Percentiles rank a stretch among this genome's conserved stretches.
phyloP scores from a whole-genome alignment of 1,140 invertebrate genomes.

The Eueides isabella region DNA sequence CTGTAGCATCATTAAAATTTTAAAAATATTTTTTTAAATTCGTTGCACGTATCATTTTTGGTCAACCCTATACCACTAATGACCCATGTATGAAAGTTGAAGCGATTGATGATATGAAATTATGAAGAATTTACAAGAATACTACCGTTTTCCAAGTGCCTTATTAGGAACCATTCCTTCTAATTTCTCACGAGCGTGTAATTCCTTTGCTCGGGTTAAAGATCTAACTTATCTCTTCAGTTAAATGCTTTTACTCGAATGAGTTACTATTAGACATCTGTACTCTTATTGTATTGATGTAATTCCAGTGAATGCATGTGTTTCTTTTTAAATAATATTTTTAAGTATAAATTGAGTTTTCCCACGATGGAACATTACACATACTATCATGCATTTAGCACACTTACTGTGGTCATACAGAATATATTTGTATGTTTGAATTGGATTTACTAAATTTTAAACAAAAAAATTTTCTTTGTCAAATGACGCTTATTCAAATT shows the following conservation, averaged over 20 bases:
- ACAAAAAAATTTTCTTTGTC: too few relatives aligned
- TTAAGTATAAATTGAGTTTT: too few relatives aligned
- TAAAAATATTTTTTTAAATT: background rate
- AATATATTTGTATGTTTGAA: too few relatives aligned
- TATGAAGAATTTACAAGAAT: slow-evolving; percentile 31
- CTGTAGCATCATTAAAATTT: background rate
- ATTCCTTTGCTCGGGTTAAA: background rate
- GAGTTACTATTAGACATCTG: background rate
- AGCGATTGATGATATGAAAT: slow-evolving; percentile 26
- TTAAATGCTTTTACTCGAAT: background rate
- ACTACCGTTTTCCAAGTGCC: slow-evolving; percentile 18
- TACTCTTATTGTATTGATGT: background rate
- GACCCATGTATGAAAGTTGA: slow-evolving; percentile 25
- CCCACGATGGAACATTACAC: too few relatives aligned
- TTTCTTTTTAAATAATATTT: too few relatives aligned
- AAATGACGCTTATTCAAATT: too few relatives aligned
- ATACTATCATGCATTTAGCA: too few relatives aligned
- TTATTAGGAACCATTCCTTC: slow-evolving; percentile 14
- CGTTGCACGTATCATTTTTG: background rate
- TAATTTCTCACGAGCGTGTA: slow-evolving; percentile 21
- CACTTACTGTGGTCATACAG: too few relatives aligned
- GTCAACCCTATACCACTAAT: slow-evolving; percentile 13
- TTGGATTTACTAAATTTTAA: too few relatives aligned
- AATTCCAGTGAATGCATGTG: too few relatives aligned
- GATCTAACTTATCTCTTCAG: background rate